Evolutionary conservation across 2,888 invertebrate genomes (phyloP), one percentile per base, ranked within the genome.

Genomic region (Drosophila merina): DNA sequence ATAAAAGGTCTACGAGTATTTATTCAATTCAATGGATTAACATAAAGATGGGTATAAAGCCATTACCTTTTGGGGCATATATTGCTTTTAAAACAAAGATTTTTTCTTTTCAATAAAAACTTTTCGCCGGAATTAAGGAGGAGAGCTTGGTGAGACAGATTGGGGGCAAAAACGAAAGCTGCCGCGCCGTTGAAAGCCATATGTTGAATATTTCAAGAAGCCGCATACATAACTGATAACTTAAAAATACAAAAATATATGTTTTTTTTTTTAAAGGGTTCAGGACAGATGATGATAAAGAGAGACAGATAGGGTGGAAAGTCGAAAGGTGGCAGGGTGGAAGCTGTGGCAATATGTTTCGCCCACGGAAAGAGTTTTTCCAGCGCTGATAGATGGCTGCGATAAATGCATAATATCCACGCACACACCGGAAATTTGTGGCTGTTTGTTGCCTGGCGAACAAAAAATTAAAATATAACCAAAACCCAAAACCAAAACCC

Each of bases 341-440:
- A 45, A 40, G 38, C 58, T 47, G 47, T 57, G 59, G 52, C 58
- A 69, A 69, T 68, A 28, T 28, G 68, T 73, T 72, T 62, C 57
- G 59, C 69, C 72, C 70, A 76, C 80, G 78, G 75, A 68, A 84
- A 76, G 72, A 74, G 79, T 72, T 77, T 77, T 75, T 74, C 63
- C 66, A 72, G 57, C 74, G 73, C 77, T 83, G 83, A 87, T 86
- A 79, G 74, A 86, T 84, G 77, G 69, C 74, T 57, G 62, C 60
- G 88, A 87, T 86, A 87, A 83, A 79, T 86, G 81, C 80, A 86
- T 74, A 73, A 77, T 81, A 74, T 75, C 78, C 56, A 74, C 73
- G 67, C 52, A 71, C 59, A 51, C 42, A 70, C 45, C 78, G 83
- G 81, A 86, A 72, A 79, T 85, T 75, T 74, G 76, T 76, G 79